Base-by-base conservation (phyloP, 64 coral and sea anemone species). In the Montipora capricornis region DNA sequence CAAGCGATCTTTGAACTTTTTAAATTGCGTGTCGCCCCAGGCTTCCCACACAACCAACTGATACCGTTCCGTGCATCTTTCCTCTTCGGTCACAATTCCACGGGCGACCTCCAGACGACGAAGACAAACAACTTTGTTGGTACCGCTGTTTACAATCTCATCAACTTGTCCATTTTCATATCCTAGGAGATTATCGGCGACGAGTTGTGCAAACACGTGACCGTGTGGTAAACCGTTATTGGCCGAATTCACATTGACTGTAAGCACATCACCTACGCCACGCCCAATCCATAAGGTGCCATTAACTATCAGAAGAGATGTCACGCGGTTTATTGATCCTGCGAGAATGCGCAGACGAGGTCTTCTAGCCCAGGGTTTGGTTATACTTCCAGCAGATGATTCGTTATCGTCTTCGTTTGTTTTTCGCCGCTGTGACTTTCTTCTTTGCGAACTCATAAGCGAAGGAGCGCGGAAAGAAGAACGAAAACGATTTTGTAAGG, bases 231-330 rank as follows among this genome's bases (percentile, higher is more conserved):
- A 68, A 5, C 61, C 89, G 3, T 82, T 80, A 49, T 85, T 46
- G 45, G 87, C 78, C 5, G 89, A 79, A 71, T 81, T 92, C 6
- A 97, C 96, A 67, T 97, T 97, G 9, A 97, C 74, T 17, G 94
- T 92, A 45, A 97, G 68, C n/a, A 92, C 69, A 47, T 97, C 96
- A 3, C 96, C 96, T 47, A 78, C 73, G 4, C 93, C 93, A 55
- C 96, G 88, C 1, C 96, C 96, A 5, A 97, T 71, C 96, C 96
- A 97, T 24, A 97, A 45, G 6, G 93, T 92, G n/a, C 96, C 96
- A 50, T 78, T 87, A 8, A 88, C 83, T 8, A 84, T 51, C 49
- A 80, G 47, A 17, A 93, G 55, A n/a, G 92, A 22, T 68, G 87
- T 93, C 10, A 93, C 92, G 13, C 87, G 85, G 26, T 93, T 93